Evolutionary conservation across 1,140 invertebrate genomes (phyloP), one percentile per base, ranked within the genome.

Genomic region (Drosophila auraria): DNA sequence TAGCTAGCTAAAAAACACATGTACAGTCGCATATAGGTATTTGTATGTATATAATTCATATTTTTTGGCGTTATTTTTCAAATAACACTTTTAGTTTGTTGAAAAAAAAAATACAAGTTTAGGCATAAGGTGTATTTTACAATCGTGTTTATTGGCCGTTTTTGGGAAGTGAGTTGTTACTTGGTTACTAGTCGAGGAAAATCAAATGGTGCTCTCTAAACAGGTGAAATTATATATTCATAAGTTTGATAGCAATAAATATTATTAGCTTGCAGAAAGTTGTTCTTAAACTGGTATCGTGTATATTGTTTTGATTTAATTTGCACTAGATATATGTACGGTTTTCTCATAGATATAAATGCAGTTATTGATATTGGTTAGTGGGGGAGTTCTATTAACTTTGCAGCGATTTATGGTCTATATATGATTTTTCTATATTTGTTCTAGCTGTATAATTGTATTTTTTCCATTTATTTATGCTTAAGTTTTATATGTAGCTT

Each of bases 1-100:
- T 89, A 73, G 77, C 83, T 87, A 87, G 76, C 83, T 87, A 87
- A 83, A 86, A 87, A 83, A 80, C 80, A 78, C 72, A 87, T 89
- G 47, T 87, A 87, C 83, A 87, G 80, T 87, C 83, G 83, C 71
- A 70, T 78, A 62, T 62, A 62, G 51, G 38, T 77, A 27, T 72
- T 50, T 66, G 25, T 68, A 49, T 68, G 11, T 50, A 69, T 64
- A 65, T 71, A 53, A 64, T 72, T 65, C 15, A 38, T 56, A 17
- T 30, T 8, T n/a, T n/a, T 68, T 70, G 65, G 40, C 58, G 80
- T 83, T 89, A 89, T 89, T 83, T 87, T 75, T 61, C 1, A 89
- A 87, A 87, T 83, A 89, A 83, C 81, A 40, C 49, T 62, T 60
- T 62, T 60, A 53, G 50, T 82, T 74, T 57, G 42, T 36, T 80